A percentile compares a stretch with the other conserved stretches of the same genome.
These are phyloP conservation scores for Cataglyphis hispanica DNA, from an alignment of 1,140 invertebrate species.

Conservation along the genomic window DNA sequence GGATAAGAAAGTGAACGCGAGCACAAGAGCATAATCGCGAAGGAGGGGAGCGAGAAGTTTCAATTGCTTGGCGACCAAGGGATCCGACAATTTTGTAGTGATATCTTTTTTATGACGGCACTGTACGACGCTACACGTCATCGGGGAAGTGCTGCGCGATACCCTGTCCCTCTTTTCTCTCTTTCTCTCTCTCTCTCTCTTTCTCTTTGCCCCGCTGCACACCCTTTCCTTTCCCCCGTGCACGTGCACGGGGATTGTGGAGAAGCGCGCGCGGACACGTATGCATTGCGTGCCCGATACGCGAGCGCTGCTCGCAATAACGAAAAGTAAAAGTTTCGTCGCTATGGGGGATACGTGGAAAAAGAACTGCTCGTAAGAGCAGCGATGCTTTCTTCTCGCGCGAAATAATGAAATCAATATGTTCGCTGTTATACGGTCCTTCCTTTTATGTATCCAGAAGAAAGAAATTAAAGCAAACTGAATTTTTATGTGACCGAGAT, in stretches of 20 bases:
- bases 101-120: slow-evolving; percentile 75
- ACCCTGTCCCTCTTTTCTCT: too few relatives aligned
- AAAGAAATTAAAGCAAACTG: not conserved
- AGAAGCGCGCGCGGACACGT: not conserved
- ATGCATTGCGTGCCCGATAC: slow-evolving; percentile 12
- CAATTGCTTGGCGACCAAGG: slow-evolving; percentile 77
- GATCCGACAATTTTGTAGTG: slow-evolving; percentile 74
- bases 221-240: not conserved
- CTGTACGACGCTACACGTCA: slow-evolving; percentile 1
- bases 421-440: not conserved
- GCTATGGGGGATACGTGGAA: not conserved
- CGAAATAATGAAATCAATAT: slow-evolving; percentile 16
- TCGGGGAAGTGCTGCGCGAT: slow-evolving; percentile 33
- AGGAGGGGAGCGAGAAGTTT: slow-evolving; percentile 57
- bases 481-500: not conserved
- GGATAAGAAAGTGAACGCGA: not conserved
- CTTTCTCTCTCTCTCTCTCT: too few relatives aligned
- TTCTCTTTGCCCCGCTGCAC: not conserved
- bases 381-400: not conserved
- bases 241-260: slow-evolving; percentile 14
- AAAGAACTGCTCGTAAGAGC: not conserved
- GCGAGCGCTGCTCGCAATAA: slow-evolving; percentile 19
- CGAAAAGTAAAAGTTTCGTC: slow-evolving; percentile 40
- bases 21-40: not conserved
- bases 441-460: not conserved